These are phyloP conservation scores for Eristalis intricaria DNA, from an alignment of 2,888 invertebrate species.

Conservation along the genomic window DNA sequence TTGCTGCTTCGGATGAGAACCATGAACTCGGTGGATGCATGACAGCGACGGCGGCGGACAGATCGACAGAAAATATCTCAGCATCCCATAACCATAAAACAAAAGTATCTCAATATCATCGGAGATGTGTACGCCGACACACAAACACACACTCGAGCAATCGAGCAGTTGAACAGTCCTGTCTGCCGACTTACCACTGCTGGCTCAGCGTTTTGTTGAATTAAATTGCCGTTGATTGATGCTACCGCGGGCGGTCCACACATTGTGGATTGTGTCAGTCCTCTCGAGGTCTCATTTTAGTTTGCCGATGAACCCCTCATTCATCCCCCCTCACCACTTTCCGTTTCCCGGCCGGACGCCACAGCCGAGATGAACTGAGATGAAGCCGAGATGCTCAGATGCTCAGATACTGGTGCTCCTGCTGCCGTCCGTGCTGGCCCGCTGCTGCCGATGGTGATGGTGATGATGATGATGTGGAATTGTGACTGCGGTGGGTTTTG, in stretches of 20 bases:
- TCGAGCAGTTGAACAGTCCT: background rate
- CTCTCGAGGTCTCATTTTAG: constrained; percentile 63
- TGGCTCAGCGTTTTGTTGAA: constrained; percentile 61
- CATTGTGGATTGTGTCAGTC: constrained; percentile 71
- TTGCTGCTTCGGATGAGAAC: constrained; percentile 30
- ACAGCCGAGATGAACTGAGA: background rate
- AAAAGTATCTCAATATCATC: constrained; percentile 66
- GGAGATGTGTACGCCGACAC: constrained; percentile 27
- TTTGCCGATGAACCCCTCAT: constrained; percentile 24
- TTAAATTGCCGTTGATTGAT: constrained; percentile 75
- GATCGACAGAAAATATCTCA: constrained; percentile 65
- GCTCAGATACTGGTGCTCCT: constrained; percentile 32
- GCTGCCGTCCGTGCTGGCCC: background rate
- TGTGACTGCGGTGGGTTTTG: constrained; percentile 59
- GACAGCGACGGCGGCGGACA: constrained; percentile 17
- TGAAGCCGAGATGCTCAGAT: too few species aligned
- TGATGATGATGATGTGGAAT: constrained; percentile 60
- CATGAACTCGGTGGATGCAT: constrained; percentile 35
- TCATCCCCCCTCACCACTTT: background rate
- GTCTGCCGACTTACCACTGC: background rate
- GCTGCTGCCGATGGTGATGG: background rate
- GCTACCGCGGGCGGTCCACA: constrained; percentile 76
- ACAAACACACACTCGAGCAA: background rate
- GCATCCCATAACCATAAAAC: constrained; percentile 55
- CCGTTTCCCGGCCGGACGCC: constrained; percentile 13